Evolutionary conservation across 2,797 vertebrate genomes (phyloP).

Genomic region (Sebastolobus altivelis): DNA sequence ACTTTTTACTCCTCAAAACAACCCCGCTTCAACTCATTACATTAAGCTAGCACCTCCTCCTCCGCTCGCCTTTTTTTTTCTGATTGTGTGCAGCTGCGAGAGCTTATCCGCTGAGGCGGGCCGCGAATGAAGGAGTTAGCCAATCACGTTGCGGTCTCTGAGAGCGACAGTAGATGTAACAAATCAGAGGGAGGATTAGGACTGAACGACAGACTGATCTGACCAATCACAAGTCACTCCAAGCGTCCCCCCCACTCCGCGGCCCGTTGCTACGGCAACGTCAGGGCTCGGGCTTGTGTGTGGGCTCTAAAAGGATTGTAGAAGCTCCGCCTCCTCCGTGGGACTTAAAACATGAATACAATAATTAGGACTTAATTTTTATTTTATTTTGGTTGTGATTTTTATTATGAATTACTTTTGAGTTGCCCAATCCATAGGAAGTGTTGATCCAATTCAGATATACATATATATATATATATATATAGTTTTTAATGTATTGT

Average conservation of each 20-base stretch:
- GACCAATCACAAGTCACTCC: constrained; percentile 51
- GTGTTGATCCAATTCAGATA: no score
- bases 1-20: constrained; percentile 22
- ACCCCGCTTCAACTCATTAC: neutral
- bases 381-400: no score
- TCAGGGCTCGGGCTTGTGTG: constrained; percentile 50
- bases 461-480: no score
- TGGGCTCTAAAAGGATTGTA: constrained; percentile 16
- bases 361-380: neutral
- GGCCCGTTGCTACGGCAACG: constrained; percentile 66
- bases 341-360: neutral
- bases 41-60: constrained; percentile 18
- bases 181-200: constrained; percentile 36
- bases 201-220: neutral
- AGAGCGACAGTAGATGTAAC: neutral
- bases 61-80: constrained; percentile 31
- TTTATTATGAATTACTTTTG: no score
- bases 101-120: constrained; percentile 46
- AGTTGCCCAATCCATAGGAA: no score
- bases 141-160: constrained; percentile 13
- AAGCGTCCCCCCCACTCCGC: constrained; percentile 16
- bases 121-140: rapidly evolving
- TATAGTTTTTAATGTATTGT: no score
- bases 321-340: constrained; percentile 14
- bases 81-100: constrained; percentile 33